A percentile compares a stretch with the other conserved stretches of the same genome.
phyloP scores from a whole-genome alignment of 2,888 invertebrate species.

The Cyclophora punctaria region DNA sequence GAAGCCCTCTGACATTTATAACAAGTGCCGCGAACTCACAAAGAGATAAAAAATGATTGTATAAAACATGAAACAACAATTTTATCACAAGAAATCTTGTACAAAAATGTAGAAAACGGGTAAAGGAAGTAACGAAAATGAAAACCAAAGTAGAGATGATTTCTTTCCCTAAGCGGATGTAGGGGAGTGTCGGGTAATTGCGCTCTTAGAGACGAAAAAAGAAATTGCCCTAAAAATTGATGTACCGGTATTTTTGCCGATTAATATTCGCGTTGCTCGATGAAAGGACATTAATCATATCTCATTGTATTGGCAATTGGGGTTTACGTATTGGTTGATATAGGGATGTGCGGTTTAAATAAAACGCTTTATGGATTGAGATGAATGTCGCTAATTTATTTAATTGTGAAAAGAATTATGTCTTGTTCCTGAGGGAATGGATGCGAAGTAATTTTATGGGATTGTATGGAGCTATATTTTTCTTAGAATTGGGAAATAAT shows the following conservation, averaged over 20 bases:
- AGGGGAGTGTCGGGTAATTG: constrained; percentile 12
- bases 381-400: too few species aligned
- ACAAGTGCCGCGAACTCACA: too few species aligned
- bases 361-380: too few species aligned
- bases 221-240: constrained; percentile 12
- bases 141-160: constrained; percentile 8
- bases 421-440: too few species aligned
- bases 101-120: not conserved
- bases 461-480: too few species aligned
- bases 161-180: constrained; percentile 13
- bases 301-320: not conserved
- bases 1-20: too few species aligned
- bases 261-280: too few species aligned
- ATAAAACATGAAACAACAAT: not conserved
- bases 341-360: too few species aligned
- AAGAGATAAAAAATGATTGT: not conserved
- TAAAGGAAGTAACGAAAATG: not conserved
- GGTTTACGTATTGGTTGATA: too few species aligned
- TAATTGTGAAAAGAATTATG: too few species aligned
- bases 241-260: not conserved
- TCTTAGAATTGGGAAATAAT: too few species aligned
- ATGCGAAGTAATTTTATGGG: too few species aligned
- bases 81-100: not conserved
- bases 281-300: not conserved
- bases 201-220: constrained; percentile 18